These are phyloP conservation scores for Hybognathus amarus DNA, from an alignment of 2,797 vertebrate genomes.

Conservation along the genomic window DNA sequence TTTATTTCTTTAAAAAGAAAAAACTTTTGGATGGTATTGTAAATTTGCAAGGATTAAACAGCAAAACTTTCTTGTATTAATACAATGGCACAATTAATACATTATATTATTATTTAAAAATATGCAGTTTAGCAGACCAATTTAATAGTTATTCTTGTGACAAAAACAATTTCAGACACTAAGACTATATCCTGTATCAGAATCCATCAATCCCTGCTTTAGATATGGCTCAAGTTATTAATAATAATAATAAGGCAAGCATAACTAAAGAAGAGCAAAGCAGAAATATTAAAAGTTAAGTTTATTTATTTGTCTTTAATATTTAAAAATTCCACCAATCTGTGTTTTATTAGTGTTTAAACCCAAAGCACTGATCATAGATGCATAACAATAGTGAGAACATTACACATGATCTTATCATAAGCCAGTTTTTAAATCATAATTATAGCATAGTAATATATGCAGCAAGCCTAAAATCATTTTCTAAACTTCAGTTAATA, in stretches of 20 bases:
- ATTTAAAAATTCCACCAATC: constrained; percentile 38
- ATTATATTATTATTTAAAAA: neutral
- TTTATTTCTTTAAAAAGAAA: neutral
- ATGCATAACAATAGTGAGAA: constrained; percentile 18
- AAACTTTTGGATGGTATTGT: neutral
- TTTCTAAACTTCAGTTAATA: neutral
- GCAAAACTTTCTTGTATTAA: neutral
- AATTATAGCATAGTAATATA: neutral
- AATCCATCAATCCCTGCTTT: neutral
- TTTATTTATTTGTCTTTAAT: constrained; percentile 50
- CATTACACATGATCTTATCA: constrained; percentile 15
- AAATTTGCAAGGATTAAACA: neutral
- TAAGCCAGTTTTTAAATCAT: neutral
- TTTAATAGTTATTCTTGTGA: neutral
- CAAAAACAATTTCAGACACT: neutral
- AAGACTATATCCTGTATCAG: neutral
- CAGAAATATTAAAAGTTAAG: neutral
- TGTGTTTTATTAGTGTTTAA: constrained; percentile 26
- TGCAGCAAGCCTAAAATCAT: neutral
- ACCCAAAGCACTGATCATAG: constrained; percentile 15
- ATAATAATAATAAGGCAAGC: neutral
- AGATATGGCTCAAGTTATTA: neutral
- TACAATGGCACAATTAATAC: neutral
- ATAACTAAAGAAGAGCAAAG: constrained; percentile 16
- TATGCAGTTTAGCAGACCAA: neutral